These are phyloP conservation scores for Tanytarsus gracilentus DNA, from an alignment of 2,888 invertebrate genomes.

Conservation along the genomic window DNA sequence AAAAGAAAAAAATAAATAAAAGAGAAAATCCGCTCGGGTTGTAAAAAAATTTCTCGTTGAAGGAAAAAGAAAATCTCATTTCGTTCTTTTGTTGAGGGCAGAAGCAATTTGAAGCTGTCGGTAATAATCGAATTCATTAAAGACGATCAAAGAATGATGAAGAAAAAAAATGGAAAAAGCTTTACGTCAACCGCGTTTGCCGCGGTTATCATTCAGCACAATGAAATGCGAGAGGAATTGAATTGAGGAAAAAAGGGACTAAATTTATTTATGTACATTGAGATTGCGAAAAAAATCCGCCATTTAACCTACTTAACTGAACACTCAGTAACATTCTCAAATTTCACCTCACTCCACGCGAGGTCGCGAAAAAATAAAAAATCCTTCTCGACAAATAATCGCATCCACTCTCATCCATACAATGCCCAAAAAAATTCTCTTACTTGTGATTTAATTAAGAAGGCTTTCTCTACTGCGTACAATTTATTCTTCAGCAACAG, in stretches of 20 bases:
- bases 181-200: not conserved
- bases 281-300: not conserved
- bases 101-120: not conserved
- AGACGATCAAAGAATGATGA: not conserved
- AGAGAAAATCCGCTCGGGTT: too few species aligned
- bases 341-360: not conserved
- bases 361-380: not conserved
- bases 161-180: not conserved
- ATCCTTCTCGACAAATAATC: not conserved
- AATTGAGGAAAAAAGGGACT: conserved; percentile 2
- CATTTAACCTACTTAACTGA: conserved; percentile 8
- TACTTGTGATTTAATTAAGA: conserved; percentile 5
- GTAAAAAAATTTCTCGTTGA: too few species aligned
- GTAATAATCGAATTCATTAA: not conserved
- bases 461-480: not conserved
- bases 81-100: not conserved
- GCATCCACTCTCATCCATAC: not conserved
- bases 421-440: not conserved
- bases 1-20: not conserved
- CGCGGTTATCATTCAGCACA: not conserved
- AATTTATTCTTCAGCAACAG: too few species aligned
- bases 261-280: not conserved
- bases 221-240: not conserved
- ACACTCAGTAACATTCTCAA: not conserved
- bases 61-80: too few species aligned